Evolutionary conservation across 2,113 vertebrate genomes (phyloP).

Genomic region (Manacus vitellinus): DNA sequence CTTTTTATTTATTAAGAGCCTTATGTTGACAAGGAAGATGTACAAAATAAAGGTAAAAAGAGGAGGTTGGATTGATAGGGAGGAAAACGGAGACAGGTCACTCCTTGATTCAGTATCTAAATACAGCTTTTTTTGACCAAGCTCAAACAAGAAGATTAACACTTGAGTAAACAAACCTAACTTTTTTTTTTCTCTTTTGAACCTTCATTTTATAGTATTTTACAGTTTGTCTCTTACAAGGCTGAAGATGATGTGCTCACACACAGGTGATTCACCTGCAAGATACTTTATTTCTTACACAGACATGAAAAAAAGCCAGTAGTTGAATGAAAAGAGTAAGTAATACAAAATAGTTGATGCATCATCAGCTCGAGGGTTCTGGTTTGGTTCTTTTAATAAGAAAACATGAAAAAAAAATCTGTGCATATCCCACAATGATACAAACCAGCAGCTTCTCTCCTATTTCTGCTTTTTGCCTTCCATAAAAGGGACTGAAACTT

Average conservation of each 20-base stretch:
- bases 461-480: neutral
- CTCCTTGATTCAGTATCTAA: neutral
- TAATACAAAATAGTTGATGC: neutral
- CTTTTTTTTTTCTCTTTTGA: neutral
- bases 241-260: neutral
- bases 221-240: neutral
- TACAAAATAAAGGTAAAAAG: neutral
- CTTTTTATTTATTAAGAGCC: neutral
- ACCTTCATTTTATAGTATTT: neutral
- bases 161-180: neutral
- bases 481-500: neutral
- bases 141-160: neutral
- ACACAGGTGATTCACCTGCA: neutral
- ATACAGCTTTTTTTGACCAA: neutral
- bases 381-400: neutral
- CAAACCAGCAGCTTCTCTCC: neutral
- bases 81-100: neutral
- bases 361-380: neutral
- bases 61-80: neutral
- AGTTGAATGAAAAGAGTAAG: neutral
- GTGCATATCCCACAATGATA: neutral
- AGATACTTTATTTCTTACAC: conserved; percentile 38
- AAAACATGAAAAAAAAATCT: neutral
- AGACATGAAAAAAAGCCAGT: neutral
- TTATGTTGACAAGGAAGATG: neutral